Evolutionary conservation across 2,888 invertebrate genomes (phyloP), one percentile per base, ranked within the genome.

Genomic region (Empis stercorea): DNA sequence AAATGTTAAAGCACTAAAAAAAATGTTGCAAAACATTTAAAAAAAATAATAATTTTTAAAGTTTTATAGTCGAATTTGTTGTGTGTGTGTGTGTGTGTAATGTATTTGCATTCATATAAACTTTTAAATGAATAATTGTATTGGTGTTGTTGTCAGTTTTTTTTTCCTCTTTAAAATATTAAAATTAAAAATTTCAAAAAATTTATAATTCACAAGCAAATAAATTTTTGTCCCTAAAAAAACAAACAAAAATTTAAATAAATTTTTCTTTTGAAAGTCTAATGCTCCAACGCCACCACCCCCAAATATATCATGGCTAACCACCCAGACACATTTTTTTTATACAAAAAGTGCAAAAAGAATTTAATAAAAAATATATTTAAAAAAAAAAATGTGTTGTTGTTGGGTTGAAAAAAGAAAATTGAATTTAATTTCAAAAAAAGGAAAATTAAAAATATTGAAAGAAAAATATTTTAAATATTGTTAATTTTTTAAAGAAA

Each of bases 191-290:
- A n/a, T n/a, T n/a, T 44, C 36, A 41, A 13, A 41, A 23, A 20
- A 41, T 40, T 40, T 23, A 41, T 30, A 32, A 30, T 36, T 27
- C 44, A 47, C 51, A 54, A 48, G n/a, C n/a, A n/a, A n/a, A n/a
- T n/a, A n/a, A 54, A 52, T 50, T 51, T 51, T 48, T 52, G 51
- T 54, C 53, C 49, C 53, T 54, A 55, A 56, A 30, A 46, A 27
- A 51, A 56, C 53, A 54, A 55, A 56, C 23, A 46, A 27, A 51
- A 56, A 55, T n/a, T 55, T 54, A 57, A 55, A 57, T 59, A 52
- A 56, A 58, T 52, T 58, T 55, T 58, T 55, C 56, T 57, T 56
- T 59, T 56, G 57, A 54, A 57, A 52, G 56, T 58, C 54, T 52
- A 48, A 49, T 47, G 55, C 55, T 53, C 53, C 52, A 30, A 20